A percentile compares a stretch with the other conserved stretches of the same genome.
Conservation (phyloP, 1,140 invertebrate genomes). For the Tribolium madens region DNA sequence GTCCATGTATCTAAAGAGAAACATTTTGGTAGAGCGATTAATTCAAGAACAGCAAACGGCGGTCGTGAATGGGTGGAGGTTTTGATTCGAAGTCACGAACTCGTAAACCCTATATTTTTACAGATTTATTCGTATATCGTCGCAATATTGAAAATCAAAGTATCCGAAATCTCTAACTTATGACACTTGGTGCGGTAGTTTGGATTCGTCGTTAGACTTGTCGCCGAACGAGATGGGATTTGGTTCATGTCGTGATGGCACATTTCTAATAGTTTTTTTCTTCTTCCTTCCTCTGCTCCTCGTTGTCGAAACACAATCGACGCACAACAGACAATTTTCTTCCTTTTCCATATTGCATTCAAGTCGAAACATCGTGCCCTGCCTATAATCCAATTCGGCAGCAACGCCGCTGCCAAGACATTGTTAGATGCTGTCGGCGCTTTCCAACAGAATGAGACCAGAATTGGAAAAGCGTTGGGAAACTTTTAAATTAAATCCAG, state of each 20-base stretch:
- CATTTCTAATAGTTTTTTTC: not conserved
- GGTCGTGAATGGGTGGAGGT: too few species aligned
- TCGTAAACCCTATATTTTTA: too few species aligned
- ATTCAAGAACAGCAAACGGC: not conserved
- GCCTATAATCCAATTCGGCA: conserved; percentile 19
- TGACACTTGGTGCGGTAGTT: not conserved
- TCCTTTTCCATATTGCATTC: conserved; percentile 37
- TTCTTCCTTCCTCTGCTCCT: too few species aligned
- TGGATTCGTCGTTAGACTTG: not conserved
- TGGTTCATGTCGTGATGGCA: too few species aligned
- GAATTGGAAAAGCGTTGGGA: conserved; percentile 40
- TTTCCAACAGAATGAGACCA: conserved; percentile 34
- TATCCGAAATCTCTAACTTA: not conserved
- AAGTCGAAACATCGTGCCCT: conserved; percentile 30
- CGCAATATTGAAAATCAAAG: not conserved
- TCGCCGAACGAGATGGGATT: too few species aligned
- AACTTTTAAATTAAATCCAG: conserved; percentile 46
- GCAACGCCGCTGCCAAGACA: conserved; percentile 25
- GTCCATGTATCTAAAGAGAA: too few species aligned
- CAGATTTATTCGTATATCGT: too few species aligned
- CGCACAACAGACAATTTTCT: not conserved
- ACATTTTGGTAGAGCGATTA: not conserved
- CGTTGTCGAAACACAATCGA: not conserved
- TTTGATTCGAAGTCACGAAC: too few species aligned
- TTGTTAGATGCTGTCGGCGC: conserved; percentile 35